Evolutionary conservation across 2,797 vertebrate species (phyloP).

Genomic region (Rachycentron canadum): DNA sequence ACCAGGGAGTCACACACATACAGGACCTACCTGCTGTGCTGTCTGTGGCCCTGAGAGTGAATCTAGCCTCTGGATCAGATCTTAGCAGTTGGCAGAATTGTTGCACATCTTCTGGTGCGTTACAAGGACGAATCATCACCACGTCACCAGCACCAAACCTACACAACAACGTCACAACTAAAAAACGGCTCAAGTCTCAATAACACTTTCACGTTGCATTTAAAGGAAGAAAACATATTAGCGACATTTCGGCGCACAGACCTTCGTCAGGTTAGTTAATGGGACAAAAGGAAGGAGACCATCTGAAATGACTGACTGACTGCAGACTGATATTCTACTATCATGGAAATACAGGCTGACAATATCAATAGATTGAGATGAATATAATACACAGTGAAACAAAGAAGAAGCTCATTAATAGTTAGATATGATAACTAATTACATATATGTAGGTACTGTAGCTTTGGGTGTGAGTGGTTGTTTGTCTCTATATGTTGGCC

Average conservation of each 20-base stretch:
- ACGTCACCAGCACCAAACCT: constrained; percentile 92
- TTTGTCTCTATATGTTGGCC: too few relatives aligned
- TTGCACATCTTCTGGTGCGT: constrained; percentile 81
- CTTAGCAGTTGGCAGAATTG: constrained; percentile 89
- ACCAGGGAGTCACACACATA: background rate
- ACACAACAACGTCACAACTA: background rate
- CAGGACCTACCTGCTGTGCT: constrained; percentile 69
- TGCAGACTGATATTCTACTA: too few relatives aligned
- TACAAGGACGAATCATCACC: constrained; percentile 90
- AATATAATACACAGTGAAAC: too few relatives aligned
- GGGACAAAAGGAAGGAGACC: background rate
- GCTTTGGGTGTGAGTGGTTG: too few relatives aligned
- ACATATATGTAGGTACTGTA: too few relatives aligned
- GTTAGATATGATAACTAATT: too few relatives aligned
- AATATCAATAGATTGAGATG: too few relatives aligned
- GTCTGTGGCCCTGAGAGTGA: constrained; percentile 84
- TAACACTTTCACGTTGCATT: background rate
- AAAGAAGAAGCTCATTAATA: too few relatives aligned
- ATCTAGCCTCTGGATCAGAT: constrained; percentile 85
- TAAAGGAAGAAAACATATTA: too few relatives aligned
- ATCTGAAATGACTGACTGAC: background rate
- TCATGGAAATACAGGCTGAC: too few relatives aligned
- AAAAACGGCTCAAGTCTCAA: background rate
- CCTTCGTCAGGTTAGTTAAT: background rate
- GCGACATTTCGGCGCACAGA: background rate